Percentiles rank a stretch among this genome's conserved stretches.
Conservation (phyloP, 2,888 invertebrate genomes). For the Drosophila multiciliata region DNA sequence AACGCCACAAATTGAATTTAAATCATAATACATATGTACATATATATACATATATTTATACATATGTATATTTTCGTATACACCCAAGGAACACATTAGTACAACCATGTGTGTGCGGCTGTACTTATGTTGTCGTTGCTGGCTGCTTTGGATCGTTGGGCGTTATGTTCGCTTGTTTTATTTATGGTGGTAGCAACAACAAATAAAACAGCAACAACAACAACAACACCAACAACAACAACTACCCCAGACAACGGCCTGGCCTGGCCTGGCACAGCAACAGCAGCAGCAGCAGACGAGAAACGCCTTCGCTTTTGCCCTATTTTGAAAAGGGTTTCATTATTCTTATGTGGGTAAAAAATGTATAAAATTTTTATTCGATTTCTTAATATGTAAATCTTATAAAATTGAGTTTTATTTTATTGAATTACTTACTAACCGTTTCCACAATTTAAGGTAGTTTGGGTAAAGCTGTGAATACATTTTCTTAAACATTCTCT, state of each 20-base stretch:
- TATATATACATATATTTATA: not conserved
- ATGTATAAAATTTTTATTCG: not conserved
- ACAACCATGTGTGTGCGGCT: constrained; percentile 34
- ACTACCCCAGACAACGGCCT: constrained; percentile 24
- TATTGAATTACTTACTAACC: not conserved
- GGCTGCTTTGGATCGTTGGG: constrained; percentile 16
- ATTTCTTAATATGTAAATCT: constrained; percentile 13
- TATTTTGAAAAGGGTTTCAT: constrained; percentile 29
- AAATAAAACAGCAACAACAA: constrained; percentile 10
- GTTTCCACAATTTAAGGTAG: not conserved
- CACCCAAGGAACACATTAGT: constrained; percentile 16
- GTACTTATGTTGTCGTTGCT: constrained; percentile 35
- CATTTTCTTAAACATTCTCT: not conserved
- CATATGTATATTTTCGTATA: constrained; percentile 11
- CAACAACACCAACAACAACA: constrained; percentile 9
- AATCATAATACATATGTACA: constrained; percentile 67
- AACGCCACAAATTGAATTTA: constrained; percentile 78
- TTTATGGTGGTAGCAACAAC: constrained; percentile 60
- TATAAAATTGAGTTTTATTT: not conserved
- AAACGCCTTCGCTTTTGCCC: constrained; percentile 57
- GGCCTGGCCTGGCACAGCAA: constrained; percentile 15
- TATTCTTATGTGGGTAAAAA: constrained; percentile 1
- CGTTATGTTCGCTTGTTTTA: constrained; percentile 70
- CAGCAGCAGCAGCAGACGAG: constrained; percentile 19
- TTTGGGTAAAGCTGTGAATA: not conserved